These are phyloP conservation scores for Spisula solida DNA, from an alignment of 2,888 invertebrate species.

Conservation along the genomic window DNA sequence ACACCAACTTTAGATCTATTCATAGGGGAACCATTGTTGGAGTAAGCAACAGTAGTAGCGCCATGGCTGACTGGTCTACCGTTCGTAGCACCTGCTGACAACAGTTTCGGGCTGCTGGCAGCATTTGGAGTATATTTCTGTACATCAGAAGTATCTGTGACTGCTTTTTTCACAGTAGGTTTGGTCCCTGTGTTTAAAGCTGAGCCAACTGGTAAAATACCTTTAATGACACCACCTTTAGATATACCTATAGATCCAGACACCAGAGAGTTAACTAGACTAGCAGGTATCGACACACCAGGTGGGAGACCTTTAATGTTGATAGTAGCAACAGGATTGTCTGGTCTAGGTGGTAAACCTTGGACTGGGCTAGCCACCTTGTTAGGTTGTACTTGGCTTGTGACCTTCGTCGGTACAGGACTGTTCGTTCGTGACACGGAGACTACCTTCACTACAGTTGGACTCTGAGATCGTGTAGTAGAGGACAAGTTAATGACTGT, in stretches of 20 bases:
- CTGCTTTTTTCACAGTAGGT: slow-evolving; percentile 28
- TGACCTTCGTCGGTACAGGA: slow-evolving; percentile 32
- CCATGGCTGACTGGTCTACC: neutral
- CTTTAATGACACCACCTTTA: slow-evolving; percentile 46
- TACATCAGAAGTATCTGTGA: neutral
- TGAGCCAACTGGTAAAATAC: slow-evolving; percentile 28
- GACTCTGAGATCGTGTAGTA: slow-evolving; percentile 58
- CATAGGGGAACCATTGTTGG: slow-evolving; percentile 11
- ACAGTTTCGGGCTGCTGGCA: slow-evolving; percentile 10
- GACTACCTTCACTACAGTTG: slow-evolving; percentile 66
- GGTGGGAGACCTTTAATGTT: slow-evolving; percentile 71
- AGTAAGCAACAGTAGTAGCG: neutral
- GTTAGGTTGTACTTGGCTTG: neutral
- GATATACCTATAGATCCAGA: slow-evolving; percentile 69
- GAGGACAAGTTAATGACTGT: slow-evolving; percentile 68
- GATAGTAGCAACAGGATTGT: slow-evolving; percentile 69
- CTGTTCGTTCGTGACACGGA: slow-evolving; percentile 61
- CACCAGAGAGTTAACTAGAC: slow-evolving; percentile 69
- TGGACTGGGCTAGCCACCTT: neutral
- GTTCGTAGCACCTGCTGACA: neutral
- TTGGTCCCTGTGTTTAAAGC: neutral
- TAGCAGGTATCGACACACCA: slow-evolving; percentile 67
- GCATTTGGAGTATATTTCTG: neutral
- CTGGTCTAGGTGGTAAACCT: slow-evolving; percentile 30
- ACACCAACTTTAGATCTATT: slow-evolving; percentile 33